These are phyloP conservation scores for Myotis brandtii DNA, from an alignment of 2,113 vertebrate genomes.

Conservation along the genomic window DNA sequence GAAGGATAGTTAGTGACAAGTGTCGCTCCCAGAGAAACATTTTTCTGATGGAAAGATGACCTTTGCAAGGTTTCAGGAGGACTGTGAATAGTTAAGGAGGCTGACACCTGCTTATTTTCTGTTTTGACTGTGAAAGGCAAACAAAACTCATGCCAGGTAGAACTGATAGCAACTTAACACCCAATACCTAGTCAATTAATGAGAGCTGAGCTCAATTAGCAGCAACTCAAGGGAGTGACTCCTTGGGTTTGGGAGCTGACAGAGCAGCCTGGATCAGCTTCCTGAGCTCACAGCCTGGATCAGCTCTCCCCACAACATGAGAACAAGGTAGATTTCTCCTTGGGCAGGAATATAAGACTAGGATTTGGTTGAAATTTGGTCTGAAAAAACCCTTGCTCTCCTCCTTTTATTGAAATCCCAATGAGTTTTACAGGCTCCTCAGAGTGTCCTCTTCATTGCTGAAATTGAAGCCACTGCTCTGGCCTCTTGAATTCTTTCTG, in stretches of 20 bases:
- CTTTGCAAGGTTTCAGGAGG: fast-evolving
- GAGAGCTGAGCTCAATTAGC: not conserved
- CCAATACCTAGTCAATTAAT: not conserved
- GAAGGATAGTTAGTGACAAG: not conserved
- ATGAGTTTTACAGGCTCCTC: not conserved
- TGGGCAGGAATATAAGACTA: not conserved
- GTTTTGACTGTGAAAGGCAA: not conserved
- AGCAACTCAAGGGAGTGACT: not conserved
- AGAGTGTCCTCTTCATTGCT: not conserved
- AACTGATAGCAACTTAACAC: not conserved
- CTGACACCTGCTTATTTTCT: not conserved
- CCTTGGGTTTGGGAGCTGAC: not conserved
- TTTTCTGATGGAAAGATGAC: not conserved
- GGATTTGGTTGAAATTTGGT: not conserved
- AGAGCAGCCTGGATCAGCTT: not conserved
- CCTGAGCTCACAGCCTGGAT: fast-evolving
- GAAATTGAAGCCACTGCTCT: not conserved
- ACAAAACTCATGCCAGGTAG: not conserved
- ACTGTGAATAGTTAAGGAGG: not conserved
- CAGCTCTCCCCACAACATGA: not conserved
- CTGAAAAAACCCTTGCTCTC: not conserved
- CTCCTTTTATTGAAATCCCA: not conserved
- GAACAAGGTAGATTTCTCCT: not conserved
- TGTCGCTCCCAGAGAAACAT: not conserved
- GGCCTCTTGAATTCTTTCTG: not conserved